Percentiles rank a stretch among this genome's conserved stretches.
Evolutionary conservation across 1,140 invertebrate genomes (phyloP).

Genomic region (Ceratina australensis): DNA sequence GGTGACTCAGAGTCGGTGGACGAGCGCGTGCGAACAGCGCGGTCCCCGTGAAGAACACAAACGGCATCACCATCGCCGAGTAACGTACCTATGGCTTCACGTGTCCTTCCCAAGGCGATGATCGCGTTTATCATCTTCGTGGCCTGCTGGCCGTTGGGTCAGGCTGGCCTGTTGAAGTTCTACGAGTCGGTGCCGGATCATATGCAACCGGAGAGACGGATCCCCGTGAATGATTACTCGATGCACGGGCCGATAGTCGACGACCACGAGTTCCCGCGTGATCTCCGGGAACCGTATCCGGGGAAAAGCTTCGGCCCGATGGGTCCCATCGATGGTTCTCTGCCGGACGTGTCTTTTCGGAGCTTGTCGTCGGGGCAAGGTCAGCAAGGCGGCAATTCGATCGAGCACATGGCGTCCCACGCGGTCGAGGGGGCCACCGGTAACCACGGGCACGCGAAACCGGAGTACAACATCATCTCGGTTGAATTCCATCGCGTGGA

Average conservation of each 20-base stretch:
- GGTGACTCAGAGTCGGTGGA: constrained; percentile 53
- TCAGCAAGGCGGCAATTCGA: constrained; percentile 35
- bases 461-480: constrained; percentile 86
- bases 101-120: constrained; percentile 17
- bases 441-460: background rate
- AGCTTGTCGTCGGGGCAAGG: constrained; percentile 55
- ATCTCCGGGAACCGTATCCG: constrained; percentile 67
- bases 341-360: constrained; percentile 65
- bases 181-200: constrained; percentile 47
- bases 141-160: constrained; percentile 16
- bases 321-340: constrained; percentile 65
- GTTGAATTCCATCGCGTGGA: constrained; percentile 94
- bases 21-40: constrained; percentile 46
- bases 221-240: constrained; percentile 16
- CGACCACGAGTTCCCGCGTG: constrained; percentile 59
- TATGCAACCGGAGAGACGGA: constrained; percentile 6
- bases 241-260: constrained; percentile 62
- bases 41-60: constrained; percentile 17
- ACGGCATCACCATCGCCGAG: constrained; percentile 39
- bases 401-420: constrained; percentile 40
- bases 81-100: constrained; percentile 36
- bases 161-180: constrained; percentile 11
- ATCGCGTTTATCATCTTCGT: constrained; percentile 37
- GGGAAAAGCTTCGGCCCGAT: constrained; percentile 74
- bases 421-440: constrained; percentile 53